Percentiles rank a stretch among this genome's conserved stretches.
Conservation (phyloP, 2,113 vertebrate species). For the Peromyscus californicus region DNA sequence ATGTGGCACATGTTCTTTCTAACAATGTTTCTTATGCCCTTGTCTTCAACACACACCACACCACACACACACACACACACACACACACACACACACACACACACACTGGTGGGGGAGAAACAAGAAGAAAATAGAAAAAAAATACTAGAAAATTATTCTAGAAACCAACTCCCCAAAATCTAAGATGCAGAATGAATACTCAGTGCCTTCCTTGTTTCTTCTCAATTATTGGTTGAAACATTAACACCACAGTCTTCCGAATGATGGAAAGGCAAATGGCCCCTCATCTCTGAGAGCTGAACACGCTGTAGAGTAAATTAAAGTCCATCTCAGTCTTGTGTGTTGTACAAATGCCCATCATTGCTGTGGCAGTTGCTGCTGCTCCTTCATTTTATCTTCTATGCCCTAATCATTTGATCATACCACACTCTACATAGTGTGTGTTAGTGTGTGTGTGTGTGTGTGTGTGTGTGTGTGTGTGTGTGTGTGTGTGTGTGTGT, state of each 20-base stretch:
- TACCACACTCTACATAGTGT: not conserved
- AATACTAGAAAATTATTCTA: not conserved
- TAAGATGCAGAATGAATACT: not conserved
- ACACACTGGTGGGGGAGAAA: too few relatives aligned
- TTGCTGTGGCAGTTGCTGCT: not conserved
- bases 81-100: too few relatives aligned
- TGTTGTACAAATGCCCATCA: not conserved
- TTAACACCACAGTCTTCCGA: not conserved
- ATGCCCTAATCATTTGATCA: not conserved
- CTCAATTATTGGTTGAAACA: not conserved
- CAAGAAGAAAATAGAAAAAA: not conserved
- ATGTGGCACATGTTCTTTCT: not conserved
- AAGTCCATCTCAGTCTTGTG: not conserved
- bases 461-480: not conserved
- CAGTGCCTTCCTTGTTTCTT: not conserved
- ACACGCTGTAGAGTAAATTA: constrained; percentile 5
- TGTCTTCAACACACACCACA: not conserved
- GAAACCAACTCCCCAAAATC: not conserved
- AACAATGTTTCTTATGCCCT: not conserved
- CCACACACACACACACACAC: too few relatives aligned
- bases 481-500: not conserved
- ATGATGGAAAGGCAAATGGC: not conserved
- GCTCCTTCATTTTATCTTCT: not conserved
- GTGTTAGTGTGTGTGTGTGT: not conserved
- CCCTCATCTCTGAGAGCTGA: not conserved